Evolutionary conservation across 2,113 vertebrate genomes (phyloP), one percentile per base, ranked within the genome.

Genomic region (Onychostruthus taczanowskii): DNA sequence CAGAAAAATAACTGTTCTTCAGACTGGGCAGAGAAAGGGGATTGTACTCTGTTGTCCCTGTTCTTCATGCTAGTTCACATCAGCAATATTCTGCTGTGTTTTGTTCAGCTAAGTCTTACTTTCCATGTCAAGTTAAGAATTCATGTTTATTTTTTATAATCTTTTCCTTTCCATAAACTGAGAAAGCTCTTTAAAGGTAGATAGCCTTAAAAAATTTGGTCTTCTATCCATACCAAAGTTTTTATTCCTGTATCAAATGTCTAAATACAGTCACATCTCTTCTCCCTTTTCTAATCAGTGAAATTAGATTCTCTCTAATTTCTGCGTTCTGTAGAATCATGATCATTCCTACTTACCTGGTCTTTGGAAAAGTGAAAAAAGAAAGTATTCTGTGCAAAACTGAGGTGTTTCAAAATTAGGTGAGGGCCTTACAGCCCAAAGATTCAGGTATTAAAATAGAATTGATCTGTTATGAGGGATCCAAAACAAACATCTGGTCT

Each of bases 191-290:
- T 61, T 52, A 22, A 47, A 58, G n/a, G 15, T 76, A 39, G 58
- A 35, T 26, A 12, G 37, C 19, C 26, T 63, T 82, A 59, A 83
- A 52, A 16, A 69, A 12, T 16, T 23, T 70, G 6, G 16, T 7
- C 9, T 82, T 68, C 13, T 49, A 82, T 17, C 13, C 13, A n/a
- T 66, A 55, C 22, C 15, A 28, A 53, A 61, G 3, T 49, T 80
- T 82, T 24, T 84, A 6, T 61, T 90, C 24, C 31, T 70, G 0
- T 74, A 58, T 52, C 10, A 58, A 73, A 53, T 35, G 3, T 49
- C 84, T 62, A 47, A 77, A 24, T 63, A 56, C 12, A 3, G 49
- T 24, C 16, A 59, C 0, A 0, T 24, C 14, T 27, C 15, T 82
- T 22, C 17, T 55, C 8, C 13, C 5, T 62, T 37, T 84, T 59